phyloP scores from a whole-genome alignment of 2,888 invertebrate genomes.

The Spicauda simplicius region DNA sequence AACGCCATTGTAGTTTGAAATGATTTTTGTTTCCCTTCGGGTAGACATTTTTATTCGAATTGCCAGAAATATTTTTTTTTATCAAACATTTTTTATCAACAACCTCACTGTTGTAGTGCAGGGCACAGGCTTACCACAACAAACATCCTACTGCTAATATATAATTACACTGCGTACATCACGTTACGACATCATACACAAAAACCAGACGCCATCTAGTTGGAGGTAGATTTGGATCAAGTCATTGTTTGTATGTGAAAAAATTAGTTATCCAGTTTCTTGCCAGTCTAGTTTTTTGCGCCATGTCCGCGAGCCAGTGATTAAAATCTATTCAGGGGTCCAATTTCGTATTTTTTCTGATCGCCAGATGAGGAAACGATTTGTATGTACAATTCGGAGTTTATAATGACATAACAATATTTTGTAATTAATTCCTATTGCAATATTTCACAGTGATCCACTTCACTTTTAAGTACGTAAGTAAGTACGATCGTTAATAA shows the following conservation, averaged over 20 bases:
- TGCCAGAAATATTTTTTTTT: too few relatives aligned
- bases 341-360: slow-evolving; percentile 17
- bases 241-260: slow-evolving; percentile 19
- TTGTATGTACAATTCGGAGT: background rate
- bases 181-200: background rate
- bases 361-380: slow-evolving; percentile 4
- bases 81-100: too few relatives aligned
- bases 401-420: slow-evolving; percentile 8
- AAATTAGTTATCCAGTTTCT: slow-evolving; percentile 12
- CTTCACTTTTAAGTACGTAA: background rate
- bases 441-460: background rate
- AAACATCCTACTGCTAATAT: background rate
- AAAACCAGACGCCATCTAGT: background rate
- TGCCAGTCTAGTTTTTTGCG: slow-evolving; percentile 19
- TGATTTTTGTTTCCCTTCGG: too few relatives aligned
- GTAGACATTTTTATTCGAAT: too few relatives aligned
- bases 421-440: slow-evolving; percentile 4
- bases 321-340: slow-evolving; percentile 24
- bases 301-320: slow-evolving; percentile 3
- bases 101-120: too few relatives aligned
- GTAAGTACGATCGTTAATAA: too few relatives aligned
- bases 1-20: too few relatives aligned
- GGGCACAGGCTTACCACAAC: background rate
- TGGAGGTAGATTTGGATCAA: slow-evolving; percentile 8
- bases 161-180: too few relatives aligned